Base-by-base conservation (phyloP, 2,888 invertebrate genomes). In the Opisthograptis luteolata region DNA sequence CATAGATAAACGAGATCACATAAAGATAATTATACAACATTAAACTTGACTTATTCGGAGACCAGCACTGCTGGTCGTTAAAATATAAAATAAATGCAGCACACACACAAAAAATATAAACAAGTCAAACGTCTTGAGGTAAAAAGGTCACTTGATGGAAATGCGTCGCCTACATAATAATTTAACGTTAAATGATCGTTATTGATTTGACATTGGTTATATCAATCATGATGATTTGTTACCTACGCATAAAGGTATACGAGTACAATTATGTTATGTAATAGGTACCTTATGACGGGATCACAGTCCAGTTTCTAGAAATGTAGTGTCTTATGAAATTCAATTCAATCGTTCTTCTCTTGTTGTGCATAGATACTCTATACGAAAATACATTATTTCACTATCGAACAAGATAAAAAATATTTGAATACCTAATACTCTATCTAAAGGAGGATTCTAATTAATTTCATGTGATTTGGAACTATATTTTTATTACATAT, bases 161-260 rank as follows among this genome's bases (percentile, higher is more conserved):
- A 62, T 75, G 76, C 73, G 68, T 73, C 70, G 68, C 60, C 62
- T 62, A 66, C 64, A 67, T 60, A 74, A 74, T 73, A 64, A 77
- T 73, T 70, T 55, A 71, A 70, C 69, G 64, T 64, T 48, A 74
- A 77, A 58, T 66, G 69, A 67, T 58, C 64, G 48, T 70, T 73
- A 85, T 84, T 79, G 82, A 81, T 85, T 72, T 76, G 85, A 75
- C 85, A 86, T 86, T 86, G 84, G 64, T 46, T 56, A 55, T 76
- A 73, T 78, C 76, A 71, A 76, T 75, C 62, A 70, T 60, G 65
- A 67, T 73, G 70, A 76, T 74, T 72, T 70, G 64, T 37, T 52
- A 47, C 35, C 31, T 37, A 42, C 37, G 20, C 22, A 25, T 25
- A 15, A 28, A 0, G 19, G n/a, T n/a, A n/a, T n/a, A n/a, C n/a